Base-by-base conservation (phyloP, 2,888 invertebrate genomes). In the Arctia plantaginis region DNA sequence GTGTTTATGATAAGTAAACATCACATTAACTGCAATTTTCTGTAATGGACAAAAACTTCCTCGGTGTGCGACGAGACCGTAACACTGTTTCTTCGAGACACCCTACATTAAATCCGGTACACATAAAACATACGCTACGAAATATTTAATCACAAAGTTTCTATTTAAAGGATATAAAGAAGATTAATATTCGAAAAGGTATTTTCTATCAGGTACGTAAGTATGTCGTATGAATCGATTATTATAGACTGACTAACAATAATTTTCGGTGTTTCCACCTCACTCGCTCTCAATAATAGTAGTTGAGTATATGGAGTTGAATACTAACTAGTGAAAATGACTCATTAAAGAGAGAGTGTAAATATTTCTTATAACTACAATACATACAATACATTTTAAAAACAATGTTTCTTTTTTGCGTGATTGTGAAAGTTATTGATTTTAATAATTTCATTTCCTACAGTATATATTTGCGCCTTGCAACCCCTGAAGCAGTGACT, bases 401-500 rank as follows among this genome's bases (percentile, higher is more conserved):
- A 62, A 62, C 3, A 62, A 41, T 51, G 39, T 55, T 59, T 66
- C 65, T 39, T 70, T 27, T 78, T 80, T 3, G 78, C 77, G 68
- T 88, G 89, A 73, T 84, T 85, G 66, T 89, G 89, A 44, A 55
- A 69, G 62, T 83, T 84, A 44, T 85, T 85, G 7, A 82, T 51
- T 71, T 71, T 83, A n/a, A 85, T 77, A 1, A 85, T 83, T 10
- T 71, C 66, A 44, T 82, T 81, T 30, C 78, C 81, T n/a, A 82
- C 27, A 0, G 88, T 89, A 51, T 83, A 83, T 15, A 89, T 74
- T 62, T 81, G 81, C 8, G 88, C 90, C 55, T 84, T 85, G 55
- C 90, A 90, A 7, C 83, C 83, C 74, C 79, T 81, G 35, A 82
- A 83, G 68, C 83, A 84, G 66, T 86, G 87, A n/a, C 84, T 86